Evolutionary conservation across 1,140 invertebrate species (phyloP).

Genomic region (Schlechtendalia chinensis): DNA sequence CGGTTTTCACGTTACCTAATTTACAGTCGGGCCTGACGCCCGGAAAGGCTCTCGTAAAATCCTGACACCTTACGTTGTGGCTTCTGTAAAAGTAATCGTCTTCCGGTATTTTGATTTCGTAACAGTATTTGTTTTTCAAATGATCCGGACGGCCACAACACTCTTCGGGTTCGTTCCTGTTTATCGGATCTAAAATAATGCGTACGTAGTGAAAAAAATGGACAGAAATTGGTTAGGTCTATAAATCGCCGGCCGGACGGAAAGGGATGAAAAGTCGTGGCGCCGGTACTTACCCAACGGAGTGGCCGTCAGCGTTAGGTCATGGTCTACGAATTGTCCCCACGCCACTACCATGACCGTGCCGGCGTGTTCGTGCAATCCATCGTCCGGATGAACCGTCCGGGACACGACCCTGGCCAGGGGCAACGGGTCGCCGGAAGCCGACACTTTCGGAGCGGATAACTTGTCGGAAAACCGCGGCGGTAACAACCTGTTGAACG

Average conservation of each 20-base stretch:
- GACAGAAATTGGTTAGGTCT: too few relatives aligned
- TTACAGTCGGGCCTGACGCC: constrained; percentile 78
- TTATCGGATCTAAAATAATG: constrained; percentile 68
- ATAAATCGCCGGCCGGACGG: too few relatives aligned
- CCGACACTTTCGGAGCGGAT: constrained; percentile 73
- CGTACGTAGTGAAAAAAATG: background rate
- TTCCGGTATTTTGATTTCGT: constrained; percentile 83
- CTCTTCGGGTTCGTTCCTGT: constrained; percentile 83
- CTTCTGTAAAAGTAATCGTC: constrained; percentile 89
- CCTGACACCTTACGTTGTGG: constrained; percentile 79
- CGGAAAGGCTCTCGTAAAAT: constrained; percentile 84
- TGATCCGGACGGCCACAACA: constrained; percentile 76
- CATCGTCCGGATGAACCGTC: constrained; percentile 87
- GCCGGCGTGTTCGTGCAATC: constrained; percentile 89
- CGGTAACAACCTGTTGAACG: constrained; percentile 76
- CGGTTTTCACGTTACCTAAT: constrained; percentile 61
- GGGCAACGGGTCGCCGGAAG: constrained; percentile 72
- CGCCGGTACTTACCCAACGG: constrained; percentile 69
- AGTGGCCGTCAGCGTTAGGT: constrained; percentile 83
- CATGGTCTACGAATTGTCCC: constrained; percentile 94
- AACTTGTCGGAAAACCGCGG: constrained; percentile 79
- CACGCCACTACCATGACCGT: constrained; percentile 90
- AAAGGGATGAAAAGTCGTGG: too few relatives aligned
- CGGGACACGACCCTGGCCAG: constrained; percentile 79
- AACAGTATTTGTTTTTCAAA: constrained; percentile 84